Base-by-base conservation (phyloP, 2,113 vertebrate species). In the Melospiza melodia region DNA sequence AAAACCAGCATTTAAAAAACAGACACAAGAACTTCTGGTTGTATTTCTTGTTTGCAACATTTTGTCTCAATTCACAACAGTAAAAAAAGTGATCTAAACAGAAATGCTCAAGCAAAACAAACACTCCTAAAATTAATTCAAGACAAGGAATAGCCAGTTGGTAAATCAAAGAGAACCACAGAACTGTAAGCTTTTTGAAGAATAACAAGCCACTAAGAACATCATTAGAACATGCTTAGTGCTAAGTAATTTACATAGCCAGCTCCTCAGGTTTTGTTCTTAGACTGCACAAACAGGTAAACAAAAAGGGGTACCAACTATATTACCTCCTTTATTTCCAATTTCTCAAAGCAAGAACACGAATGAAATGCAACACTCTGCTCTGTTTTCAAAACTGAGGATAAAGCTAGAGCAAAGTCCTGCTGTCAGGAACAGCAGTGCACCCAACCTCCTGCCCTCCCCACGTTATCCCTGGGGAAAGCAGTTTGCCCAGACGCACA, bases 101-200 rank as follows among this genome's bases (percentile, higher is more conserved):
- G 43, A 94, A 86, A 61, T 5, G 3, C 51, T 77, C 20, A 5
- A 88, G n/a, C 51, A 85, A 95, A 94, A 89, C 79, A 88, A 90
- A 94, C 93, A 72, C 41, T 75, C 73, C 61, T 84, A 74, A 85
- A 92, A 96, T 75, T 77, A 94, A 92, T 81, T 43, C 73, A 86
- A 61, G 39, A 52, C 75, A 84, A 86, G 35, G 51, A 93, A 37
- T 28, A 89, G 86, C 51, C 80, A 77, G 79, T 83, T 77, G 72
- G 76, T 90, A 90, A 59, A 92, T 77, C 57, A 67, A 65, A 93
- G 5, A 66, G 18, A 92, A 84, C 82, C 75, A 71, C 52, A 44
- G 55, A 83, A 83, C 15, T 43, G 35, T 39, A 80, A 86, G 79
- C 48, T 84, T 92, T 87, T 41, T 77, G 82, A 94, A 80, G 59